Evolutionary conservation across 2,113 vertebrate species (phyloP).

Genomic region (Carettochelys insculpta): DNA sequence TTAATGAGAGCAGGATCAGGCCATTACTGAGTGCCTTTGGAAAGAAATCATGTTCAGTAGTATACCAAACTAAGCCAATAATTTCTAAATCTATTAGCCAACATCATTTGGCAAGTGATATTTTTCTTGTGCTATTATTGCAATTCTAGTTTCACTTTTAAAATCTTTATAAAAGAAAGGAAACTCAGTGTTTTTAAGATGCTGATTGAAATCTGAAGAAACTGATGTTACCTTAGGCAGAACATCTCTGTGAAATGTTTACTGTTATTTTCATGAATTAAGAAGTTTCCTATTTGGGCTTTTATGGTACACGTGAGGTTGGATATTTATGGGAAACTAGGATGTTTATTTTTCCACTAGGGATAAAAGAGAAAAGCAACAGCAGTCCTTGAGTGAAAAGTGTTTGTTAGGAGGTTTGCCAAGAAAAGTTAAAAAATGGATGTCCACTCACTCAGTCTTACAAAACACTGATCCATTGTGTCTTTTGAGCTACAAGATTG

Average conservation of each 20-base stretch:
- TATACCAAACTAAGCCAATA: not conserved
- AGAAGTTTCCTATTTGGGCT: not conserved
- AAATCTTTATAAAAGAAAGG: not conserved
- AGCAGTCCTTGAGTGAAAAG: not conserved
- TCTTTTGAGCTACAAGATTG: not conserved
- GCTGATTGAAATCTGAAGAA: not conserved
- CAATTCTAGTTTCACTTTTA: not conserved
- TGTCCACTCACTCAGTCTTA: not conserved
- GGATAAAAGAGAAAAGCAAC: not conserved
- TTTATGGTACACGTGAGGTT: not conserved
- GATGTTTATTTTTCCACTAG: not conserved
- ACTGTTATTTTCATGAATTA: not conserved
- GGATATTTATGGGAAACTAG: accelerated
- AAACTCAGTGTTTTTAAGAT: not conserved
- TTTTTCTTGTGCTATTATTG: not conserved
- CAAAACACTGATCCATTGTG: not conserved
- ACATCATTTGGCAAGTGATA: not conserved
- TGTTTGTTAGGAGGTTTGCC: not conserved
- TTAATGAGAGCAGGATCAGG: not conserved
- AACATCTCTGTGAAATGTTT: not conserved
- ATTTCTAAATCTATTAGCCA: not conserved
- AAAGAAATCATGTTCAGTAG: not conserved
- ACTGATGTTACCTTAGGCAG: not conserved
- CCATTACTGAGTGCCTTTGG: not conserved
- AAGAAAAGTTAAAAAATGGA: not conserved